Conservation (phyloP, 2,797 vertebrate species). For the Iguana delicatissima region DNA sequence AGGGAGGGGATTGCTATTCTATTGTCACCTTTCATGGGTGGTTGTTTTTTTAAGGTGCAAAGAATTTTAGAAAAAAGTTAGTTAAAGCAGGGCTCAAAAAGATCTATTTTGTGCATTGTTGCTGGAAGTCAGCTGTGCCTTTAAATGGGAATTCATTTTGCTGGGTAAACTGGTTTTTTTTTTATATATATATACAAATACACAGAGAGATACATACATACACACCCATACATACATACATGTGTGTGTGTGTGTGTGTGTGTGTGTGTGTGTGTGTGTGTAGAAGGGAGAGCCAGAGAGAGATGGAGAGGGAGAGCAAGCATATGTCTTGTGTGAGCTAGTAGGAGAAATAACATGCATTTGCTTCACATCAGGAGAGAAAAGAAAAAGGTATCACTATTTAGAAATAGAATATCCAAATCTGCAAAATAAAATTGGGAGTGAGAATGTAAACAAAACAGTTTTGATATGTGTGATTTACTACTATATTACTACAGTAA, state of each 20-base stretch:
- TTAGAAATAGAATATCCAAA: background rate
- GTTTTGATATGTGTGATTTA: background rate
- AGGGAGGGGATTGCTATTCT: slow-evolving; percentile 32
- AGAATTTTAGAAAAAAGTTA: background rate
- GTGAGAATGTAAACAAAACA: background rate
- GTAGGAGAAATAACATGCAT: background rate
- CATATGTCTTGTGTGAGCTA: too few relatives aligned
- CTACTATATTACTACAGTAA: background rate
- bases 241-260: too few relatives aligned
- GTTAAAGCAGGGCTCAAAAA: background rate
- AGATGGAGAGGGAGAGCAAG: too few relatives aligned
- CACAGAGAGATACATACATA: too few relatives aligned
- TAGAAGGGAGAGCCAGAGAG: too few relatives aligned
- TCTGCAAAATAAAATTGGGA: too few relatives aligned
- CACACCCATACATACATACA: too few relatives aligned
- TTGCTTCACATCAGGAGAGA: background rate
- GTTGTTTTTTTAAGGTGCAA: background rate
- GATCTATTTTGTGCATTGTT: background rate
- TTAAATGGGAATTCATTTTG: background rate
- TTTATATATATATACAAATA: too few relatives aligned
- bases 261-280: too few relatives aligned
- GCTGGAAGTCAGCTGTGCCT: slow-evolving; percentile 28
- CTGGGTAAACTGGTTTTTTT: background rate
- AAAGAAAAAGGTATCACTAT: background rate
- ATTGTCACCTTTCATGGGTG: slow-evolving; percentile 48